A percentile compares a stretch with the other conserved stretches of the same genome.
Conservation (phyloP, 2,113 vertebrate species). For the Stomatorhinus ivindoensis region DNA sequence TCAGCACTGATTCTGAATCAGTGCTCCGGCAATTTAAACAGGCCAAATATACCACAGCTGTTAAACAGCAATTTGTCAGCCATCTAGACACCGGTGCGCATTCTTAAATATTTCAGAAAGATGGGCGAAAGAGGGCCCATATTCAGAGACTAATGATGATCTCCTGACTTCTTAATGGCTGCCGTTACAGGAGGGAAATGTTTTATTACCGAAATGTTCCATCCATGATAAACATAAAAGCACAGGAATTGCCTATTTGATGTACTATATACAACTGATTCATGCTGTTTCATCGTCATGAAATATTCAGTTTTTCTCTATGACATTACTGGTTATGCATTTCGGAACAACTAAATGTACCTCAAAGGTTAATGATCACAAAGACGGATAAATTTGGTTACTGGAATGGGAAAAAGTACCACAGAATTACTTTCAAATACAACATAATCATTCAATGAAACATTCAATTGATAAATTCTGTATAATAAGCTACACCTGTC, state of each 20-base stretch:
- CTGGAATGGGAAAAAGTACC: not conserved
- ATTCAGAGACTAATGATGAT: not conserved
- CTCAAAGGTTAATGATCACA: not conserved
- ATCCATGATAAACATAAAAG: not conserved
- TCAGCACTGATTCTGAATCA: not conserved
- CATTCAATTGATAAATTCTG: not conserved
- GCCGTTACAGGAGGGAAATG: not conserved
- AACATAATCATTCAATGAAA: not conserved
- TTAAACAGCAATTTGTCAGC: not conserved
- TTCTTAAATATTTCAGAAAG: constrained; percentile 1
- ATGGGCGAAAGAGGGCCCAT: not conserved
- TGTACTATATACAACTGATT: not conserved
- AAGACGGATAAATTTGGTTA: not conserved
- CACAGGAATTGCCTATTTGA: not conserved
- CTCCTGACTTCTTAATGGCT: not conserved
- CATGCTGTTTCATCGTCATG: not conserved
- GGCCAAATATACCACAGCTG: not conserved
- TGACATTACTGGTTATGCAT: not conserved
- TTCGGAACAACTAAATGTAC: not conserved
- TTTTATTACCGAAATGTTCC: not conserved
- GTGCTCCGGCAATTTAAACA: not conserved
- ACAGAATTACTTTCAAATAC: not conserved
- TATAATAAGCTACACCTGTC: not conserved
- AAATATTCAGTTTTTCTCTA: not conserved
- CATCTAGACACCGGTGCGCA: not conserved